A percentile compares a stretch with the other conserved stretches of the same genome.
These are phyloP conservation scores for Limanda limanda DNA, from an alignment of 2,113 vertebrate species.

Conservation along the genomic window DNA sequence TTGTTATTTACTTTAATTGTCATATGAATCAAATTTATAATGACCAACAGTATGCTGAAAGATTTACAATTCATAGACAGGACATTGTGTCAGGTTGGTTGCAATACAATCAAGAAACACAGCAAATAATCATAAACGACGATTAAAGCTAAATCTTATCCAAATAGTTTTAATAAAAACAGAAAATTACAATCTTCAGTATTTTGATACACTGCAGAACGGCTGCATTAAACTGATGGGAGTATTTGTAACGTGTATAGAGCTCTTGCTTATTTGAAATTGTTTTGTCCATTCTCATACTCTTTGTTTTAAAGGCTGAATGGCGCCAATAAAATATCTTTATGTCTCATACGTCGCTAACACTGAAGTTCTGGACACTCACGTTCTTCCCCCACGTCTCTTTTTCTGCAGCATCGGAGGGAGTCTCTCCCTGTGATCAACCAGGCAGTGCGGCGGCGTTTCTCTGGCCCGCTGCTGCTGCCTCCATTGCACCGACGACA, in stretches of 20 bases:
- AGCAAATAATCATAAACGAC: too few species aligned
- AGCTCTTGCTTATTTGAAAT: too few species aligned
- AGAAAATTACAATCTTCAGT: too few species aligned
- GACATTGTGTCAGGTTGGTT: background rate
- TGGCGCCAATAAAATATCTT: background rate
- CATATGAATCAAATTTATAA: background rate
- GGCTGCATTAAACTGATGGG: too few species aligned
- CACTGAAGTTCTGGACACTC: background rate
- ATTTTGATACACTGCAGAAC: too few species aligned
- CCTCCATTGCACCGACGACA: slow-evolving; percentile 81
- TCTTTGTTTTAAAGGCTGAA: too few species aligned
- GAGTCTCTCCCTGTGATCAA: slow-evolving; percentile 58
- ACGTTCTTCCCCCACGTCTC: background rate
- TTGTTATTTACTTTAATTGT: background rate
- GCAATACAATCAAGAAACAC: too few species aligned
- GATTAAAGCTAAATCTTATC: too few species aligned
- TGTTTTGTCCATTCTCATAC: too few species aligned
- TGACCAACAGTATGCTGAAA: background rate
- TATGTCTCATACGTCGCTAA: background rate
- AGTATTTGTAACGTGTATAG: too few species aligned
- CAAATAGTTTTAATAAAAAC: too few species aligned
- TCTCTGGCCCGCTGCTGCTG: slow-evolving; percentile 84
- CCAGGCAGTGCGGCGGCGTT: slow-evolving; percentile 80
- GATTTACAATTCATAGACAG: slow-evolving; percentile 6
- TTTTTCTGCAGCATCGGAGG: slow-evolving; percentile 50